Evolutionary conservation across 1,140 invertebrate genomes (phyloP).

Genomic region (Lepidostoma basale): DNA sequence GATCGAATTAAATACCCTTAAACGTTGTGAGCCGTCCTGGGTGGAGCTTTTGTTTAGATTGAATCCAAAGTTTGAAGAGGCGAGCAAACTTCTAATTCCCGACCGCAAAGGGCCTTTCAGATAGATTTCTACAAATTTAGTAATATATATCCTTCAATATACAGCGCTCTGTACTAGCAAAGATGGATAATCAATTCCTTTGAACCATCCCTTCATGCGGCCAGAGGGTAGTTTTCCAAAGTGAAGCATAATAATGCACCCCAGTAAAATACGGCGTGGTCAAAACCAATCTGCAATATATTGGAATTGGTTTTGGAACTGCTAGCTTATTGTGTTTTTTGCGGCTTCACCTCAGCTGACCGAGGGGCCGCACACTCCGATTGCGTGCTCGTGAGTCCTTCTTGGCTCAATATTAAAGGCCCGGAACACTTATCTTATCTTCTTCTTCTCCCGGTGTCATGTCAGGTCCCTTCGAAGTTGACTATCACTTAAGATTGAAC

Average conservation of each 20-base stretch:
- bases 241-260: conserved; percentile 17
- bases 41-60: conserved; percentile 1
- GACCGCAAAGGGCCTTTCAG: conserved; percentile 2
- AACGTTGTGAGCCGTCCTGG: no score
- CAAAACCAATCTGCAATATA: background rate
- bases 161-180: background rate
- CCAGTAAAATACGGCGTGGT: conserved; percentile 12
- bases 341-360: no score
- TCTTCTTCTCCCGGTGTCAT: no score
- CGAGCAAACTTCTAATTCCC: background rate
- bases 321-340: no score
- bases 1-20: no score
- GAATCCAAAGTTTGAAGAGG: background rate
- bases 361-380: no score
- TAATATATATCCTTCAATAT: conserved; percentile 10
- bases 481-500: no score
- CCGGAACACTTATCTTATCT: no score
- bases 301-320: no score
- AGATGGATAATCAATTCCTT: conserved; percentile 24
- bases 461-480: no score
- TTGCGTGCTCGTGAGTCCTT: no score
- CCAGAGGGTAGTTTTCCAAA: background rate
- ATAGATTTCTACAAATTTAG: conserved; percentile 12
- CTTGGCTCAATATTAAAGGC: no score
- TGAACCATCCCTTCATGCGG: conserved; percentile 19